Evolutionary conservation across 2,888 invertebrate species (phyloP).

Genomic region (Coelogynopora nodosa): DNA sequence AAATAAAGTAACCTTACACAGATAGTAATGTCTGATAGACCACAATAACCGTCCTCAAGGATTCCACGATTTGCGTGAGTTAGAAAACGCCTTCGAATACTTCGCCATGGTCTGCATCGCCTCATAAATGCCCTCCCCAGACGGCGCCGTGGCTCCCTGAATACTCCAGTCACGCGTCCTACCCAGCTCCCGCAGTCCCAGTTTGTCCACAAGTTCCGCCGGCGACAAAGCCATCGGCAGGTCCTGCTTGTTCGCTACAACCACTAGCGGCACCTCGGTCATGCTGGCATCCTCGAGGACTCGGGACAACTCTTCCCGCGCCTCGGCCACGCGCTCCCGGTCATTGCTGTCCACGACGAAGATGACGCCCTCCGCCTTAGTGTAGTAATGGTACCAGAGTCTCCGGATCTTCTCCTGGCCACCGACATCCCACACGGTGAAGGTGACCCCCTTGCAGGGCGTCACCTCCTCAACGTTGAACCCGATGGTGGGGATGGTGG

Average conservation of each 20-base stretch:
- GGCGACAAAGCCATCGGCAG: constrained; percentile 95
- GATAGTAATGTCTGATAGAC: no score
- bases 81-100: no score
- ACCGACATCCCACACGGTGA: constrained; percentile 76
- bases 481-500: constrained; percentile 98
- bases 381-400: constrained; percentile 97
- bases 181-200: no score
- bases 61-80: no score
- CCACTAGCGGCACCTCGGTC: constrained; percentile 96
- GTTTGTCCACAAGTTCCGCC: no score
- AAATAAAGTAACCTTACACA: no score
- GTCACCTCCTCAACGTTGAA: constrained; percentile 97
- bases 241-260: constrained; percentile 98
- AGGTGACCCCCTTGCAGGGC: constrained; percentile 89
- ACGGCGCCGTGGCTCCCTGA: no score
- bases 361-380: constrained; percentile 85
- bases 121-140: no score
- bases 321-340: constrained; percentile 96
- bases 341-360: constrained; percentile 99
- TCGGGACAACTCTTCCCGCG: constrained; percentile 91
- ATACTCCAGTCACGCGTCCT: no score
- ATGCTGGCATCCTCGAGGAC: constrained; percentile 99
- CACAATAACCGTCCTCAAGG: no score
- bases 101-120: no score
- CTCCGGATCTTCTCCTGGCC: constrained; percentile 99